Evolutionary conservation across 2,797 vertebrate genomes (phyloP).

Genomic region (Notamacropus eugenii): DNA sequence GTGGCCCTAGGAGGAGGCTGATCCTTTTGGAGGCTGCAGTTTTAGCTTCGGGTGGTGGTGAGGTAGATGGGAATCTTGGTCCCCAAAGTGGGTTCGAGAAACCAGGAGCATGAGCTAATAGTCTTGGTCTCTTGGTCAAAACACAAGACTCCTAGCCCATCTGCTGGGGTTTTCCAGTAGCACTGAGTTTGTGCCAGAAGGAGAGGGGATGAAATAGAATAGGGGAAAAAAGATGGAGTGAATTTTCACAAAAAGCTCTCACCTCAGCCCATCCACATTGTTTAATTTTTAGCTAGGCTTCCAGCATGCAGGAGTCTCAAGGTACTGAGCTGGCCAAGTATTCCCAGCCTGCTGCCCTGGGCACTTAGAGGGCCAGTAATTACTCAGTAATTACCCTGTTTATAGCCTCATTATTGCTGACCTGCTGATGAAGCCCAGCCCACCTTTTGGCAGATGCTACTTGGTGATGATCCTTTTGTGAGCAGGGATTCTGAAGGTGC

Average conservation of each 20-base stretch:
- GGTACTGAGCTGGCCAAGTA: slow-evolving; percentile 54
- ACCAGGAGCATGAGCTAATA: not conserved
- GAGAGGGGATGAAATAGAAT: not conserved
- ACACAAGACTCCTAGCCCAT: not conserved
- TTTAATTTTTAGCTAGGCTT: slow-evolving; percentile 54
- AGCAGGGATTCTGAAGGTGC: slow-evolving; percentile 15
- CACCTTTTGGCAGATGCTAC: slow-evolving; percentile 76
- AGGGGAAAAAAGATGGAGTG: not conserved
- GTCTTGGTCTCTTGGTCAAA: not conserved
- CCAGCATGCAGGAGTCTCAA: slow-evolving; percentile 1
- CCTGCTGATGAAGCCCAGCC: slow-evolving; percentile 1
- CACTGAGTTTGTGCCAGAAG: slow-evolving; percentile 49
- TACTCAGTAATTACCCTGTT: slow-evolving; percentile 70
- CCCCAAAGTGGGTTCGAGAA: not conserved
- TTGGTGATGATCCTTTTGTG: slow-evolving; percentile 46
- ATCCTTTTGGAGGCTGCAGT: not conserved
- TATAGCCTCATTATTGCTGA: slow-evolving; percentile 73
- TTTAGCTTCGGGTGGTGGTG: not conserved
- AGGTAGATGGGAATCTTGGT: not conserved
- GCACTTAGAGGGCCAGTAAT: slow-evolving; percentile 72
- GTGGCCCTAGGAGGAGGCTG: not conserved
- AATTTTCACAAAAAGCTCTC: not conserved
- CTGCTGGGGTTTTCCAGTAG: not conserved
- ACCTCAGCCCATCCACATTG: not conserved
- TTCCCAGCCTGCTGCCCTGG: slow-evolving; percentile 50